Evolutionary conservation across 2,113 vertebrate species (phyloP).

Genomic region (Butorides virescens): DNA sequence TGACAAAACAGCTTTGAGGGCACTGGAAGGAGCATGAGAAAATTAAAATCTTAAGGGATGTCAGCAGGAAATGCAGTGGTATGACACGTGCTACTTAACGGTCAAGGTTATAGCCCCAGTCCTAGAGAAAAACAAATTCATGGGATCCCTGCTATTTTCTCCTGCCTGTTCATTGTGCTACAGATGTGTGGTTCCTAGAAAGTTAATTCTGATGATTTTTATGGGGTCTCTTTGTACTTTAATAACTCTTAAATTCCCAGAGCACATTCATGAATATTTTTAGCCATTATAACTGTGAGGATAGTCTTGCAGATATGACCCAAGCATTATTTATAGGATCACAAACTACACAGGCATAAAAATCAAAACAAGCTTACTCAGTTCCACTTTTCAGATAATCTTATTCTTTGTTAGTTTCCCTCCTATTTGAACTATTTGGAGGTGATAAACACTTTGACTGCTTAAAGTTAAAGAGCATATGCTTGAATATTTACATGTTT

Average conservation of each 20-base stretch:
- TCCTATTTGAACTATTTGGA: background rate
- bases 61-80: background rate
- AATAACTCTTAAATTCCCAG: background rate
- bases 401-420: background rate
- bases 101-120: background rate
- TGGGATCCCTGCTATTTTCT: background rate
- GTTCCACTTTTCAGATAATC: background rate
- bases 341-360: background rate
- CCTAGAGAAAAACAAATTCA: background rate
- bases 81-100: background rate
- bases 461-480: background rate
- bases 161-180: background rate
- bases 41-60: background rate
- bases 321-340: background rate
- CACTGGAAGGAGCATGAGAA: conserved; percentile 14
- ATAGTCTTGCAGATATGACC: background rate
- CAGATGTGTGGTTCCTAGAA: background rate
- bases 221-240: background rate
- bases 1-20: background rate
- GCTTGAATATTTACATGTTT: background rate
- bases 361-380: background rate
- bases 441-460: background rate
- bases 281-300: background rate
- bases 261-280: background rate
- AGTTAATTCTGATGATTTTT: background rate